Evolutionary conservation across 2,888 invertebrate species (phyloP).

Genomic region (Cerceris rybyensis): DNA sequence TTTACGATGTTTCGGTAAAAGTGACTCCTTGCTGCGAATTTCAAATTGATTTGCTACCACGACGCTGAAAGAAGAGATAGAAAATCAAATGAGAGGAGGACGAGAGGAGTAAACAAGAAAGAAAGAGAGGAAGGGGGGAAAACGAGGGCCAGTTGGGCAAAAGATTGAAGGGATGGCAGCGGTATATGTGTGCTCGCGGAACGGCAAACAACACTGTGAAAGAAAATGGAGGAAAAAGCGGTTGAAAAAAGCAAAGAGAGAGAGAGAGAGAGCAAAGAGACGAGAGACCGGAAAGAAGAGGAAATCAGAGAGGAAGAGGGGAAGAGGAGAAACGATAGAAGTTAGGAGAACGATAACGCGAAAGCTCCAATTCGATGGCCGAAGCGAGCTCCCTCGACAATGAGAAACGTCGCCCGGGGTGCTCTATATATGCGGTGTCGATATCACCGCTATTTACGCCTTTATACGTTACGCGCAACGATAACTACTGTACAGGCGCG

Average conservation of each 20-base stretch:
- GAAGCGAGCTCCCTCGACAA: slow-evolving; percentile 26
- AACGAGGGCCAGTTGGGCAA: neutral
- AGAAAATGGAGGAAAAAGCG: slow-evolving; percentile 1
- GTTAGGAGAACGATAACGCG: slow-evolving; percentile 33
- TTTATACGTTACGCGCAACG: slow-evolving; percentile 1
- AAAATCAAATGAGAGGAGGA: neutral
- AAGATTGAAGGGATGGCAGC: neutral
- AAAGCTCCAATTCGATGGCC: slow-evolving; percentile 43
- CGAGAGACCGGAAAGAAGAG: neutral
- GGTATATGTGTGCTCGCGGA: no score
- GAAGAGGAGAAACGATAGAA: slow-evolving; percentile 1
- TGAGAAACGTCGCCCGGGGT: slow-evolving; percentile 36
- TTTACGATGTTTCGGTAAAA: slow-evolving; percentile 45
- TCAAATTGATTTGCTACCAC: slow-evolving; percentile 60
- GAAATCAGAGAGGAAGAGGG: neutral
- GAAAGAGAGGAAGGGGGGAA: neutral
- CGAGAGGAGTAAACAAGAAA: neutral
- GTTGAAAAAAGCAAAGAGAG: slow-evolving; percentile 20
- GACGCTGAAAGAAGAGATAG: slow-evolving; percentile 10
- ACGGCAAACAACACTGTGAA: neutral
- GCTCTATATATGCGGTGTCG: slow-evolving; percentile 17
- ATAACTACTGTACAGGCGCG: neutral
- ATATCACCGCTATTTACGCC: slow-evolving; percentile 2
- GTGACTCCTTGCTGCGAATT: slow-evolving; percentile 52
- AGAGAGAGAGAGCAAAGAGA: neutral